Base-by-base conservation (phyloP, 1,140 invertebrate species). In the Ladona fulva region DNA sequence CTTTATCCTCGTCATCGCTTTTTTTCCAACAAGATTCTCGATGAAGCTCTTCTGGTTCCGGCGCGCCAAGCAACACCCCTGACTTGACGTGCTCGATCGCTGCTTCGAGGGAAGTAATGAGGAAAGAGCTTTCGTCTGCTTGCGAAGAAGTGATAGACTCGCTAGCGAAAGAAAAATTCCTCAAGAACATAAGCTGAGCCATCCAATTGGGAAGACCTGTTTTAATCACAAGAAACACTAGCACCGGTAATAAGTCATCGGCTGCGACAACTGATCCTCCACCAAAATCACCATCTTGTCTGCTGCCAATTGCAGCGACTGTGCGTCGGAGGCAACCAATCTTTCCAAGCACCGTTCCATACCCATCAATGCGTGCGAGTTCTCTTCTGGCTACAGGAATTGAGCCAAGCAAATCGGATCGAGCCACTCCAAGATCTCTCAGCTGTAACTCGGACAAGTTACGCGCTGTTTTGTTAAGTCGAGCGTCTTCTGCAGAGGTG, bases 131-230 rank as follows among this genome's bases (percentile, higher is more conserved):
- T 84, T 94, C 92, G 85, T 94, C 91, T 44, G 89, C 87, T 80
- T 90, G 88, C 22, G 79, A 77, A 19, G 52, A 66, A 19, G 87
- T 84, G 74, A 83, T 83, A 0, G 87, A 85, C 25, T 84, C 84
- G 25, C 87, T 85, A 73, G 91, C 91, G 83, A 93, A 93, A 25
- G 90, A 86, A 83, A 95, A 96, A 79, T 93, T 87, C 79, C 91
- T 92, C 85, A 95, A 90, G 82, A 92, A 95, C 24, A 87, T 88
- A 16, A 95, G 85, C 82, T 95, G 93, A 14, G 92, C 92, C 77
- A 88, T 90, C 94, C 94, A 96, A 83, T 94, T 95, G 29, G 92
- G 90, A 77, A 95, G 86, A 77, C 91, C 90, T 74, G 91, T 91
- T 84, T 94, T 94, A 42, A 95, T 89, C 12, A 96, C 88, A 6